Percentiles rank a stretch among this genome's conserved stretches.
These are phyloP conservation scores for Platycheirus rosarum DNA, from an alignment of 2,888 invertebrate genomes.

Conservation along the genomic window DNA sequence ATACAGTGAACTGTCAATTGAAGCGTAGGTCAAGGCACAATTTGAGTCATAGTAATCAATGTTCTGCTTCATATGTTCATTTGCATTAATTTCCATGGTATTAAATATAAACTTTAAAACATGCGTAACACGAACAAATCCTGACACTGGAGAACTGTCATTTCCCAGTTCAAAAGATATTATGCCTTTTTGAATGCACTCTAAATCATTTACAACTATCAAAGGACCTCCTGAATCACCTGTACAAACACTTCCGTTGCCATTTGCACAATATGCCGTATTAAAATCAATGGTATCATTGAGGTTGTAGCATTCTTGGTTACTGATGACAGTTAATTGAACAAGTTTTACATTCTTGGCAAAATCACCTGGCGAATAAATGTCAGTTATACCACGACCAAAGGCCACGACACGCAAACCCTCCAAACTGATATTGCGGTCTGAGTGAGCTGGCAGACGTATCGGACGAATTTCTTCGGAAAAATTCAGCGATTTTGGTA, in stretches of 20 bases:
- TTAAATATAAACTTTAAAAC: too few species aligned
- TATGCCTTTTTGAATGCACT: too few species aligned
- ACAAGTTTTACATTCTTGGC: background rate
- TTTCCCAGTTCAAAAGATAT: too few species aligned
- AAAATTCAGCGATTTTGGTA: background rate
- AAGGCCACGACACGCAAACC: background rate
- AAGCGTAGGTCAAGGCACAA: too few species aligned
- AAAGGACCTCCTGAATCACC: conserved; percentile 5
- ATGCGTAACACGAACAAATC: too few species aligned
- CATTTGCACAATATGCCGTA: background rate
- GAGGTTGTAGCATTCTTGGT: background rate
- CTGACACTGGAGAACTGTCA: too few species aligned
- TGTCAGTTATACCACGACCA: background rate
- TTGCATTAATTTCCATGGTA: too few species aligned
- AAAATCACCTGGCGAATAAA: background rate
- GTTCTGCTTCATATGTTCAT: too few species aligned
- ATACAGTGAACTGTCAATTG: too few species aligned
- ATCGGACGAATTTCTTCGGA: background rate
- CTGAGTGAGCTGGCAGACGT: background rate
- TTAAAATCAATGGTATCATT: background rate
- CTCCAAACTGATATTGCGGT: background rate
- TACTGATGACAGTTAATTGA: background rate
- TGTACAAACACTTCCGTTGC: background rate
- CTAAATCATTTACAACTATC: background rate
- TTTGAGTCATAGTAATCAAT: too few species aligned